phyloP scores from a whole-genome alignment of 2,113 vertebrate species.

The Burhinus bistriatus region DNA sequence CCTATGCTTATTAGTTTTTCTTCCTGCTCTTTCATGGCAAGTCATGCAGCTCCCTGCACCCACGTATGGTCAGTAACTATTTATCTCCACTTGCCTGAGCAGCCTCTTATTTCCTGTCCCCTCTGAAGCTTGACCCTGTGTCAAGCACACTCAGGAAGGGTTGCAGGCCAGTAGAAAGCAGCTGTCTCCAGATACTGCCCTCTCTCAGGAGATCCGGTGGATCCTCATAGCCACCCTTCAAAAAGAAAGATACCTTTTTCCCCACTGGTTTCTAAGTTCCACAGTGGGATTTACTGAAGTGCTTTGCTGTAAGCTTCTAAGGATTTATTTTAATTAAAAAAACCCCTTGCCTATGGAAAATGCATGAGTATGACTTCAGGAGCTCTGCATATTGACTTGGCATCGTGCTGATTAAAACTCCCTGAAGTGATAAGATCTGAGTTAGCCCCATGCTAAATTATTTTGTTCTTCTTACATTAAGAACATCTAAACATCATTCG shows the following conservation, averaged over 20 bases:
- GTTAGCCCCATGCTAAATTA: not conserved
- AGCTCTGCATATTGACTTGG: not conserved
- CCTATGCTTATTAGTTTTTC: not conserved
- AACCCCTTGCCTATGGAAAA: not conserved
- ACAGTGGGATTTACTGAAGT: not conserved
- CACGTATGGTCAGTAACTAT: not conserved
- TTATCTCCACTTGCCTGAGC: not conserved
- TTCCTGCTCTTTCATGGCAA: not conserved
- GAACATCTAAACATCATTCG: not conserved
- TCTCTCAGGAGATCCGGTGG: not conserved
- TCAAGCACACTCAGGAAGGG: not conserved
- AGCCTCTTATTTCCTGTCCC: not conserved
- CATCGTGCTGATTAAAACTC: not conserved
- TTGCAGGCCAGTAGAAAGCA: not conserved
- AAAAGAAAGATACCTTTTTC: not conserved
- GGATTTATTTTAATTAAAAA: not conserved
- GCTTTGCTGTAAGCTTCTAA: not conserved
- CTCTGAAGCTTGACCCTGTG: not conserved
- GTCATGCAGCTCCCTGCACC: not conserved
- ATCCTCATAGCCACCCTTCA: no score
- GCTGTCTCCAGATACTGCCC: not conserved
- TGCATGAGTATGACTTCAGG: not conserved
- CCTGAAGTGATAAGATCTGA: not conserved
- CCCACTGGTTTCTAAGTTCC: not conserved
- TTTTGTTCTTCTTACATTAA: not conserved